Conservation (phyloP, 2,888 invertebrate genomes). For the Vesta saturnalis region DNA sequence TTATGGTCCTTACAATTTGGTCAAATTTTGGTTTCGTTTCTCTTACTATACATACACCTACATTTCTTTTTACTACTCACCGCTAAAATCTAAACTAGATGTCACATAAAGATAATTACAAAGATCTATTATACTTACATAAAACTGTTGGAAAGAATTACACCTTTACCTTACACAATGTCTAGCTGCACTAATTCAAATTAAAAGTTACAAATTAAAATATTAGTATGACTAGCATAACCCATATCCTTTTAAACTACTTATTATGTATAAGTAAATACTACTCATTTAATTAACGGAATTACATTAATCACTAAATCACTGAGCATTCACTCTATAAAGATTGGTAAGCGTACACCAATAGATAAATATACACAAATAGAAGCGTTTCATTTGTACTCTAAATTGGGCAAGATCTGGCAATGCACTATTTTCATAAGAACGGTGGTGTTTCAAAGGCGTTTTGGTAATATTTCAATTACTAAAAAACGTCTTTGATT, state of each 20-base stretch:
- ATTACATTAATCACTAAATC: constrained; percentile 25
- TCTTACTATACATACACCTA: neutral
- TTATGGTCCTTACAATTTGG: constrained; percentile 46
- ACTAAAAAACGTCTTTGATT: neutral
- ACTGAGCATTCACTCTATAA: constrained; percentile 29
- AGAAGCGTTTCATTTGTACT: constrained; percentile 37
- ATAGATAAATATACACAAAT: constrained; percentile 32
- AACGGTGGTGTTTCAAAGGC: constrained; percentile 21
- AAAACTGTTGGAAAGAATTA: constrained; percentile 14
- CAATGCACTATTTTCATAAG: constrained; percentile 38
- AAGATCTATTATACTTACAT: constrained; percentile 1
- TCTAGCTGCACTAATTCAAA: neutral
- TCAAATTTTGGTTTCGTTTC: constrained; percentile 38
- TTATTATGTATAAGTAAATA: neutral
- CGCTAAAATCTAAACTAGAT: neutral
- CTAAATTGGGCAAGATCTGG: constrained; percentile 39
- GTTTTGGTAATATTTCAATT: too few relatives aligned
- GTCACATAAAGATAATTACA: constrained; percentile 17
- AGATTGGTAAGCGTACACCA: constrained; percentile 25
- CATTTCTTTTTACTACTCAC: neutral
- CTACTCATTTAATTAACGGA: neutral
- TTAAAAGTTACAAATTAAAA: neutral
- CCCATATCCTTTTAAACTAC: constrained; percentile 5
- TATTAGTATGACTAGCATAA: constrained; percentile 25
- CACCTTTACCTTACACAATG: constrained; percentile 15